Base-by-base conservation (phyloP, 2,888 invertebrate species). In the Plebejus argus region DNA sequence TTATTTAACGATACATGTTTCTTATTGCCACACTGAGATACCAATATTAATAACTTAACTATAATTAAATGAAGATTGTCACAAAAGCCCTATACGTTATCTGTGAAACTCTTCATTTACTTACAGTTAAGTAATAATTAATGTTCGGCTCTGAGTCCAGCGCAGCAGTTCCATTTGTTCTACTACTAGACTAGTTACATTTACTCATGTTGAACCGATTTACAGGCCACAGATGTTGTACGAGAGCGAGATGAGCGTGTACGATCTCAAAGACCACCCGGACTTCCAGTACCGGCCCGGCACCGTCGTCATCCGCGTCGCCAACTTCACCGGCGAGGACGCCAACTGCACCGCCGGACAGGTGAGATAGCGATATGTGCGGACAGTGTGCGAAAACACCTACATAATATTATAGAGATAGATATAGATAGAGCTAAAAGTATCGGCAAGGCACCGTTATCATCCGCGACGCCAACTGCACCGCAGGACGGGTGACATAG, bases 241-340 rank as follows among this genome's bases (percentile, higher is more conserved):
- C 81, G 96, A 96, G 84, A 96, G 96, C 77, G 98, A 99, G 93
- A 96, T 98, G 85, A 98, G 98, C 90, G 99, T 99, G 5, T 99
- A 99, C 89, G 99, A 99, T 90, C 93, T 99, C 76, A 98, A 98
- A 86, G 99, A 99, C 91, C 99, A 99, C 91, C 97, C 98, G 0
- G 98, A 98, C 89, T 99, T 98, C 92, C 97, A 97, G 86, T 99
- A 98, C 91, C 96, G 98, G 82, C 98, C 98, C 10, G 98, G 98
- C 28, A 97, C 98, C 15, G 97, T 98, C 84, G 98, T 99, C 76
- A 97, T 98, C 85, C 94, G 97, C 79, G 97, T 98, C 76, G 97
- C 97, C 71, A 97, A 97, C 91, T 97, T 97, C 86, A 95, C 96
- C 58, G 96, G 96, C 3, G 96, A 96, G 77, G 96, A 96, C 85